Evolutionary conservation across 2,888 invertebrate genomes (phyloP), one percentile per base, ranked within the genome.

Genomic region (Gandaritis pyraliata): DNA sequence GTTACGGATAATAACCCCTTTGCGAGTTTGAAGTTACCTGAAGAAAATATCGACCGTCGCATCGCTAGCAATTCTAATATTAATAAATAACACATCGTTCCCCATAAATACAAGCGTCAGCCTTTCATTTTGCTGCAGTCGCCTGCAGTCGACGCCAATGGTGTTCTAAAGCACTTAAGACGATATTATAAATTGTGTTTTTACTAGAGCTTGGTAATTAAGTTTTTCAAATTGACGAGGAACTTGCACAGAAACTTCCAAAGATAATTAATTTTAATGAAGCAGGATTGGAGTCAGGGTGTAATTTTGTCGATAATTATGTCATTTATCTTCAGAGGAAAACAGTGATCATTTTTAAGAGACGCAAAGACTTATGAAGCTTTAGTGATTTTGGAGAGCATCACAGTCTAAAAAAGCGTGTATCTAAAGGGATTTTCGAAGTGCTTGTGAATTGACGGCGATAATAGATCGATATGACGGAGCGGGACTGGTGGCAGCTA

Each of bases 401-500:
- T n/a, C n/a, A n/a, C n/a, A n/a, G 33, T 7, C 4, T 41, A 3
- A 39, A 13, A 6, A 15, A 43, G 0, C 1, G 11, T 43, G 16
- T 41, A n/a, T n/a, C n/a, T n/a, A n/a, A 2, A 49, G 36, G 15
- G 2, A 18, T 16, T 18, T 33, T 48, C 3, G 8, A n/a, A 47
- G 13, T 38, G 18, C 6, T 39, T 16, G 41, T 39, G 39, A 46
- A 41, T 18, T 30, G 30, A 48, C 36, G 46, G 30, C 16, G 54
- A 33, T 1, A 12, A n/a, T 18, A 57, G 54, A 39, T 66, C 57
- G 13, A 30, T 2, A 64, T 62, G 43, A 88, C 90, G 90, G 87
- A 86, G 39, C 78, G 80, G 38, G 90, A 93, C 59, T 93, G 93
- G 93, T 93, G 93, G 93, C 88, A 90, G 65, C 78, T 93, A 70